Base-by-base conservation (phyloP, 2,113 vertebrate species). In the Columba livia region DNA sequence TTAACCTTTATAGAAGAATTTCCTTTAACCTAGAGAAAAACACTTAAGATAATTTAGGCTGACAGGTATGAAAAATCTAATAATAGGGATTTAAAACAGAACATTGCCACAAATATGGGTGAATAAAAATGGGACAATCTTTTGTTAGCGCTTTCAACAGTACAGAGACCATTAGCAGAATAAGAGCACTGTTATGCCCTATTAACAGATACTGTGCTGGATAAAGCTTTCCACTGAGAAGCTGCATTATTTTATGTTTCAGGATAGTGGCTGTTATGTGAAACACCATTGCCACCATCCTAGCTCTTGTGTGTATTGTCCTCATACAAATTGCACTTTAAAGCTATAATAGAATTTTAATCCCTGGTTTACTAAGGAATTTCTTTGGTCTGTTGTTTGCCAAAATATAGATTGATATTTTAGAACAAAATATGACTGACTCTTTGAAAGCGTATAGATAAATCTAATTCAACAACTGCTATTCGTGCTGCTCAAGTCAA, bases 71-170 rank as follows among this genome's bases (percentile, higher is more conserved):
- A 40, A 66, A 93, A 83, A 80, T 69, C 64, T 83, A 85, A 85
- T 83, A 78, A 83, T 73, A 77, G 67, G 11, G 20, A 40, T 81
- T 58, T 94, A 66, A 92, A 90, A n/a, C 34, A 86, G 79, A 81
- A 70, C 71, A 47, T 47, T 62, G 16, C 28, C 48, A 61, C 40
- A 90, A 83, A 86, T 85, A 61, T 77, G 20, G 23, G 34, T 50
- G 51, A 77, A 73, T 80, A 69, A 85, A 90, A 94, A 78, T 81
- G 89, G 65, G 57, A 50, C 87, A 70, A 9, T 78, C 84, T 89
- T 92, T 94, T 92, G 67, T 80, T 73, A 94, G 65, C 28, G 17
- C 42, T 94, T 93, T 53, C 50, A 92, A 21, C 25, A 50, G 36
- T 23, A 86, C 18, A 50, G 65, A 81, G 66, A 28, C n/a, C 47